Evolutionary conservation across 1,140 invertebrate genomes (phyloP).

Genomic region (Tenebrio molitor): DNA sequence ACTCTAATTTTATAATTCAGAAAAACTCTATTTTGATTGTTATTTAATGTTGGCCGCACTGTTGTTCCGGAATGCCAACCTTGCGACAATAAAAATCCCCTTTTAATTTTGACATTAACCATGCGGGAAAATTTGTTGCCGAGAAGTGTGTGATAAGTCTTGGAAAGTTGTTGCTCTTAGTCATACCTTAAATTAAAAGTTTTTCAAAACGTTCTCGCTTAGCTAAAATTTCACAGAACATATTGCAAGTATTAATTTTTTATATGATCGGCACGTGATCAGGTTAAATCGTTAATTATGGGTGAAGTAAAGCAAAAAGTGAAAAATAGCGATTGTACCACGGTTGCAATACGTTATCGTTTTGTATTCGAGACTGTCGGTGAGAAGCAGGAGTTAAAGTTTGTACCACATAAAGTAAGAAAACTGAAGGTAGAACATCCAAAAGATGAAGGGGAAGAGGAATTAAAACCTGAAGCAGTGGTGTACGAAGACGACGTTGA

Average conservation of each 20-base stretch:
- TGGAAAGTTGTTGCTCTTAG: neutral
- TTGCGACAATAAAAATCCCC: neutral
- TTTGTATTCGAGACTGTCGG: slow-evolving; percentile 60
- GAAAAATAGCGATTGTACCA: slow-evolving; percentile 52
- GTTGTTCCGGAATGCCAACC: neutral
- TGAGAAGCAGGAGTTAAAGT: slow-evolving; percentile 57
- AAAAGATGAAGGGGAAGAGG: slow-evolving; percentile 61
- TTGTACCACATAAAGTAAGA: slow-evolving; percentile 59
- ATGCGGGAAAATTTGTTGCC: slow-evolving; percentile 56
- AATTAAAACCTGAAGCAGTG: slow-evolving; percentile 73
- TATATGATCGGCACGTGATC: slow-evolving; percentile 15
- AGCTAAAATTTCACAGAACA: too few relatives aligned
- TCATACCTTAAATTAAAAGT: neutral
- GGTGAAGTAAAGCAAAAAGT: slow-evolving; percentile 56
- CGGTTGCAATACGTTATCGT: slow-evolving; percentile 63
- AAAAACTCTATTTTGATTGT: neutral
- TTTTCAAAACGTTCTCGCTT: too few relatives aligned
- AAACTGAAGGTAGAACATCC: slow-evolving; percentile 57
- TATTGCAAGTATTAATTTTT: neutral
- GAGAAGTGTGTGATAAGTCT: slow-evolving; percentile 1
- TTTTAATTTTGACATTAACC: slow-evolving; percentile 54
- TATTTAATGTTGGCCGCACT: slow-evolving; percentile 3
- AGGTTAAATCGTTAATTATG: slow-evolving; percentile 56
- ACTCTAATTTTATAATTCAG: too few relatives aligned
- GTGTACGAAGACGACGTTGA: slow-evolving; percentile 85